Evolutionary conservation across 2,888 invertebrate species (phyloP).

Genomic region (Esperia sulphurella): DNA sequence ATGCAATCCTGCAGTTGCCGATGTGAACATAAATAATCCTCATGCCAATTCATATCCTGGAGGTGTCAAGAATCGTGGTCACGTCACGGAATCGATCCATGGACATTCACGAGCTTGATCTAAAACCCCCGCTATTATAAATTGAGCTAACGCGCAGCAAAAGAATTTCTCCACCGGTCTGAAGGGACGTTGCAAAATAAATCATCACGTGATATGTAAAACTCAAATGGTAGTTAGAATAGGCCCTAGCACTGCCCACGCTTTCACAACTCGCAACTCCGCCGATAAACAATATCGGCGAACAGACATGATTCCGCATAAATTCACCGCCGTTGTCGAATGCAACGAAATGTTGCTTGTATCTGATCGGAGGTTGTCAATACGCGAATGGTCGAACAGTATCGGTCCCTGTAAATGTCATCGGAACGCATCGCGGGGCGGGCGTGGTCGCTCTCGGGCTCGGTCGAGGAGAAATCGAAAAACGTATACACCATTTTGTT

Average conservation of each 20-base stretch:
- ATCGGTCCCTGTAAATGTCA: conserved; percentile 51
- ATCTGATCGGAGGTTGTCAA: conserved; percentile 52
- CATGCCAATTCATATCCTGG: too few relatives aligned
- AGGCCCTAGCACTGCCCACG: conserved; percentile 14
- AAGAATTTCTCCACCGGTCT: too few relatives aligned
- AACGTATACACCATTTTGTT: conserved; percentile 37
- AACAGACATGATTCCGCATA: conserved; percentile 29
- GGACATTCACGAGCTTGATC: too few relatives aligned
- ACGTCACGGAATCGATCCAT: too few relatives aligned
- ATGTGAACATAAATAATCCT: too few relatives aligned
- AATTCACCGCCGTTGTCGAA: conserved; percentile 8
- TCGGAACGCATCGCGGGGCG: conserved; percentile 44
- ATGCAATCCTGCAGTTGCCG: too few relatives aligned
- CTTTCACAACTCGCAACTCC: conserved; percentile 23
- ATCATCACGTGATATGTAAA: too few relatives aligned
- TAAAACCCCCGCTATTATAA: too few relatives aligned
- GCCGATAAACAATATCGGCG: conserved; percentile 26
- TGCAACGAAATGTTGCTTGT: conserved; percentile 18
- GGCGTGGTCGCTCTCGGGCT: conserved; percentile 31
- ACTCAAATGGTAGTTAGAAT: neutral
- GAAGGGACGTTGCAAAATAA: too few relatives aligned
- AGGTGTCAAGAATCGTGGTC: too few relatives aligned
- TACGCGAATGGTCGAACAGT: conserved; percentile 44
- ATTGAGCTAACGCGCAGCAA: too few relatives aligned
- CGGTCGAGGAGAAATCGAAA: conserved; percentile 31